Base-by-base conservation (phyloP, 2,797 vertebrate species). In the Emydoidea blandingii region DNA sequence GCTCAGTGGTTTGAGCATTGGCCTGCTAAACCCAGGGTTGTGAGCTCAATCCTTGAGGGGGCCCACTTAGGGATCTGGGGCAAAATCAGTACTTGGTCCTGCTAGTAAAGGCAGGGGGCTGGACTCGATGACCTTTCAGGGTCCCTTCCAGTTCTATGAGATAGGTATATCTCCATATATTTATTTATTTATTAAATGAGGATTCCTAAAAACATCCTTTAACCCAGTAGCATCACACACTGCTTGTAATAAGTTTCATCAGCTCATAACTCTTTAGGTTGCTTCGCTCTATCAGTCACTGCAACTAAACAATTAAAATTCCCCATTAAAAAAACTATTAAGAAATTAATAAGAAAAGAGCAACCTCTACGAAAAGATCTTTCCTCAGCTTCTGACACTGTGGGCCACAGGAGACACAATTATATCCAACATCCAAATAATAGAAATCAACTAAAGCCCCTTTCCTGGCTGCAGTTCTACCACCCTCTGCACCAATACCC, bases 221-320 rank as follows among this genome's bases (percentile, higher is more conserved):
- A 25, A 88, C n/a, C 74, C 34, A 74, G 65, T 18, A 27, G 95
- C 95, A 93, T 57, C 82, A 92, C 78, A 57, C 23, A 8, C 53
- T 89, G 50, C 87, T 93, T 68, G 88, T 52, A 91, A 56, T 31
- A 41, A 90, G 50, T 87, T 93, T 94, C 85, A 87, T 85, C 87
- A 88, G 86, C 62, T 91, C 83, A 81, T 92, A 96, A 91, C 54
- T 41, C 37, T 93, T 93, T 94, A 92, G 91, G 83, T 94, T 89
- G n/a, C 25, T 54, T 54, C 4, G 25, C n/a, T 12, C 88, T 49
- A 80, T 87, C 80, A 49, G 50, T 80, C 72, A 94, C 72, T 56
- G 87, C 87, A 92, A 87, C 85, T 81, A 91, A 93, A 88, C 83
- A 89, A 92, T 90, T 93, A 91, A 92, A 81, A 92, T 93, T 89